These are phyloP conservation scores for Centroberyx gerrardi DNA, from an alignment of 2,797 vertebrate species.

Conservation along the genomic window DNA sequence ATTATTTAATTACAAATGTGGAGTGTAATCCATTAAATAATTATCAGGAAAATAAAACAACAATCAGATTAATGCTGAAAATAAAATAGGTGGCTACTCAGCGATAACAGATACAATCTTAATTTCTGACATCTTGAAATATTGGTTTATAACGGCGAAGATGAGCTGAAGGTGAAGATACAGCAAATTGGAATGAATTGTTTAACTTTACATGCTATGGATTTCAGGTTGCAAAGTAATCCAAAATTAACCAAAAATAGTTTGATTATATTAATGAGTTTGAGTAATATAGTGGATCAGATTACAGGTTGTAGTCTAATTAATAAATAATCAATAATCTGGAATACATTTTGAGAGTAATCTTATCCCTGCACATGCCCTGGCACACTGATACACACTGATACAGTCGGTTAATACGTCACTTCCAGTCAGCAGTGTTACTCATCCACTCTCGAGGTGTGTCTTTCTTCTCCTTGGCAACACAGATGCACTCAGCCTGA, in stretches of 20 bases:
- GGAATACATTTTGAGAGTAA: not conserved
- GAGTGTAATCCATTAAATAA: too few relatives aligned
- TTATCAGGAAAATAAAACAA: not conserved
- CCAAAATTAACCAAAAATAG: not conserved
- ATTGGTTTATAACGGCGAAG: too few relatives aligned
- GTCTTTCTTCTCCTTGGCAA: constrained; percentile 71
- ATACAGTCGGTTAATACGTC: constrained; percentile 59
- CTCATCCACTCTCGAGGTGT: constrained; percentile 63
- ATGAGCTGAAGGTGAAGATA: too few relatives aligned
- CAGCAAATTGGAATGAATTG: not conserved
- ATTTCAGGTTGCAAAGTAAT: not conserved
- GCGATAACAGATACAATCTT: not conserved
- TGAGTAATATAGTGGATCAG: constrained; percentile 2
- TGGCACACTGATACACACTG: constrained; percentile 44
- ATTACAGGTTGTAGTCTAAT: constrained; percentile 18
- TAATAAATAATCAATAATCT: not conserved
- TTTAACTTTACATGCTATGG: not conserved
- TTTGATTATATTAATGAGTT: not conserved
- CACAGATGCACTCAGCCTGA: constrained; percentile 48
- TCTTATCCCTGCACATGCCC: constrained; percentile 30
- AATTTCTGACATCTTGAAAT: too few relatives aligned
- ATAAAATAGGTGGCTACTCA: not conserved
- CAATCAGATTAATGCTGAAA: too few relatives aligned
- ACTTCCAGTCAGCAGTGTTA: constrained; percentile 67
- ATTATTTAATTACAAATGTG: not conserved